A percentile compares a stretch with the other conserved stretches of the same genome.
These are phyloP conservation scores for Zaprionus ornatus DNA, from an alignment of 1,140 invertebrate genomes.

Conservation along the genomic window DNA sequence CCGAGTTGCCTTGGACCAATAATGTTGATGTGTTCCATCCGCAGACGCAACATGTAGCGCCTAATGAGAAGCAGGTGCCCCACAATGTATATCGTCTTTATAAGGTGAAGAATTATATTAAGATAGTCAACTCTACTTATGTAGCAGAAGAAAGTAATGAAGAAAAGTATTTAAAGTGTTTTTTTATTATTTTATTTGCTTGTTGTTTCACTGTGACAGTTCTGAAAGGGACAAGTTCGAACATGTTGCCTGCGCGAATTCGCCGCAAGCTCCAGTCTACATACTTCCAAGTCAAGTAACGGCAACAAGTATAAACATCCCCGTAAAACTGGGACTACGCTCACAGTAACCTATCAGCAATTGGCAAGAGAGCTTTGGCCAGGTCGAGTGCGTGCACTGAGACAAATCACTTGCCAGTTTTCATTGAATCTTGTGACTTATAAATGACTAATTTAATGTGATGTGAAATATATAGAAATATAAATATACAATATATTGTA, in stretches of 20 bases:
- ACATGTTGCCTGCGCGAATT: slow-evolving; percentile 71
- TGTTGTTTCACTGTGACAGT: neutral
- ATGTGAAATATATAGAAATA: neutral
- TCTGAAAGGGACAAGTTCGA: slow-evolving; percentile 29
- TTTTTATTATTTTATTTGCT: neutral
- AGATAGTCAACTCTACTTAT: too few species aligned
- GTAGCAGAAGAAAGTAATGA: too few species aligned
- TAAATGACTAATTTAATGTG: too few species aligned
- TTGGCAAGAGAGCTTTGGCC: slow-evolving; percentile 44
- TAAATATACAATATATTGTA: too few species aligned
- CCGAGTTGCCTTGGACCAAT: slow-evolving; percentile 35
- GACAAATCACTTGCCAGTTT: neutral
- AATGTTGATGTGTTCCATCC: slow-evolving; percentile 42
- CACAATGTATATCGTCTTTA: too few species aligned
- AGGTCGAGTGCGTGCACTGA: slow-evolving; percentile 28
- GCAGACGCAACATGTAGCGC: slow-evolving; percentile 30
- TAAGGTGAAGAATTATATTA: too few species aligned
- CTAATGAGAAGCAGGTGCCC: neutral
- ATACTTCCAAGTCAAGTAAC: slow-evolving; percentile 23
- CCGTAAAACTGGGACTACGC: slow-evolving; percentile 31
- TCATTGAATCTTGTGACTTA: too few species aligned
- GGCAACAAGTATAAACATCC: slow-evolving; percentile 70
- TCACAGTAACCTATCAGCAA: slow-evolving; percentile 49
- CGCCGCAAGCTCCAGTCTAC: slow-evolving; percentile 47
- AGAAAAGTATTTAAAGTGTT: neutral